These are phyloP conservation scores for Indri indri DNA, from an alignment of 2,113 vertebrate species.

Conservation along the genomic window DNA sequence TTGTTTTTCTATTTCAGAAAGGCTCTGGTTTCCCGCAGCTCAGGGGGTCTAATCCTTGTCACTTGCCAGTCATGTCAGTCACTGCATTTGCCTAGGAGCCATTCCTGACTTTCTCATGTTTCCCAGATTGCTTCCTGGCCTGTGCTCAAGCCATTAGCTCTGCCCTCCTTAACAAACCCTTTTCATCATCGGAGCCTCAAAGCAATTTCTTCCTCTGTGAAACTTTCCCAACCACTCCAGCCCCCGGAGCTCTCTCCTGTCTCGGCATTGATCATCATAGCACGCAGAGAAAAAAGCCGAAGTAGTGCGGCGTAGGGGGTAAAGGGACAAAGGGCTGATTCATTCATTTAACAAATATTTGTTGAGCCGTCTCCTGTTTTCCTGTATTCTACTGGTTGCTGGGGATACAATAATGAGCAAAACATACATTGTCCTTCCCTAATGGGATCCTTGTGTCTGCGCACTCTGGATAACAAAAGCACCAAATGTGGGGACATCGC, in stretches of 20 bases:
- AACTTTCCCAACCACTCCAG: background rate
- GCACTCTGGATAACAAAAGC: background rate
- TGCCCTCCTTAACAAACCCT: conserved; percentile 3
- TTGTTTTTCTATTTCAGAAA: conserved; percentile 5
- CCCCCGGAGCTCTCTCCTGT: background rate
- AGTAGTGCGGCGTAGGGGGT: background rate
- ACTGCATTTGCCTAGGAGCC: background rate
- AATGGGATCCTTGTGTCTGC: background rate
- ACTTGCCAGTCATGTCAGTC: background rate
- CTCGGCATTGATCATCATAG: background rate
- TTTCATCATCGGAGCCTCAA: background rate
- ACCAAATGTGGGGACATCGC: background rate
- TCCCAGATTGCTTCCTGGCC: background rate
- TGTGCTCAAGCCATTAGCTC: conserved; percentile 11
- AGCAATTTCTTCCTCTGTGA: conserved; percentile 25
- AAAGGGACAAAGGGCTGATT: conserved; percentile 15
- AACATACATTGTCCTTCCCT: background rate
- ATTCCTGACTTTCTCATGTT: background rate
- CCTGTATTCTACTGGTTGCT: background rate
- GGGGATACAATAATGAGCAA: background rate
- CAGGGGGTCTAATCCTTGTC: background rate
- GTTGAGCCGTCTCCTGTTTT: background rate
- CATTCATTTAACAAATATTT: conserved; percentile 26
- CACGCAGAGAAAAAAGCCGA: background rate
- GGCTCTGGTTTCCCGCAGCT: background rate